Conservation (phyloP, 2,888 invertebrate genomes). For the Falcaria lacertinaria region DNA sequence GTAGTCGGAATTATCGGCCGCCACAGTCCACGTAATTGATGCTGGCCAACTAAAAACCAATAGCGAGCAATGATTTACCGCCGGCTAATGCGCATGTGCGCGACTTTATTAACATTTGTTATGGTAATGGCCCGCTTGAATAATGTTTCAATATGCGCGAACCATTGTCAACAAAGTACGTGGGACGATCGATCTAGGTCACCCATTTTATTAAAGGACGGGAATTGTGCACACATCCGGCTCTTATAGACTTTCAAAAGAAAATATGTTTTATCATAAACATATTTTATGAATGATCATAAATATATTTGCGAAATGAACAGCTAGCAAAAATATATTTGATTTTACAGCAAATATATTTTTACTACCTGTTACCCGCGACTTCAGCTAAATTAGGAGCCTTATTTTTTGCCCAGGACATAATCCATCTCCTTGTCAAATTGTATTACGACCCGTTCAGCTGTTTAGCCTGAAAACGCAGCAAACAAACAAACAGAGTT, state of each 20-base stretch:
- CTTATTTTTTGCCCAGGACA: no score
- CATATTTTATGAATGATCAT: no score
- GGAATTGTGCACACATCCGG: not conserved
- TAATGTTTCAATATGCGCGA: constrained; percentile 62
- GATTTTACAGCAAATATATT: no score
- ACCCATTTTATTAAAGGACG: not conserved
- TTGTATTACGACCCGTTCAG: no score
- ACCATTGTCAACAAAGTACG: constrained; percentile 23
- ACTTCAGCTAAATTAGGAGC: no score
- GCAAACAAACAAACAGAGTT: no score
- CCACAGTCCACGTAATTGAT: constrained; percentile 66
- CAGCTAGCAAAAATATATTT: no score
- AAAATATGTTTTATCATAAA: no score
- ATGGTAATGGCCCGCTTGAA: constrained; percentile 63
- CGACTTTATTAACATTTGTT: constrained; percentile 76
- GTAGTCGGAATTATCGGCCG: constrained; percentile 20
- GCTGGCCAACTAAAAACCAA: constrained; percentile 69
- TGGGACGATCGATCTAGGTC: constrained; percentile 4
- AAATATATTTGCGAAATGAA: no score
- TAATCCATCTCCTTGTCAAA: no score
- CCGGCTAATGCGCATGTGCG: constrained; percentile 66
- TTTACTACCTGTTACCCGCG: no score
- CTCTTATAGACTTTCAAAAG: not conserved
- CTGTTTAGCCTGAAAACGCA: no score
- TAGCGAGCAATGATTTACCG: constrained; percentile 66